Evolutionary conservation across 1,140 invertebrate species (phyloP), one percentile per base, ranked within the genome.

Genomic region (Pygmarrhopalites habei): DNA sequence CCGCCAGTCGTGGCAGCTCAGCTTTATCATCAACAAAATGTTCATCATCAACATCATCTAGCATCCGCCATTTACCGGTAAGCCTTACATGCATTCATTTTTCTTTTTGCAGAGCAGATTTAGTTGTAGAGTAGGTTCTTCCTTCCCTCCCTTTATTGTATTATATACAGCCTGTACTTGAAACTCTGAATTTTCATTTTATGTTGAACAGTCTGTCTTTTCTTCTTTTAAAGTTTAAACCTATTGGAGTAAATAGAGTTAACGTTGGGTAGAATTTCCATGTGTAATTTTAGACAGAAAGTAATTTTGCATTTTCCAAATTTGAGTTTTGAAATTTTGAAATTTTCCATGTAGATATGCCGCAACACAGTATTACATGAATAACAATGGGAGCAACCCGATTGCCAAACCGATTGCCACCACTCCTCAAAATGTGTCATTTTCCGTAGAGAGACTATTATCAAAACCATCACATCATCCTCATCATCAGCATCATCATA

Each of bases 1-100:
- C 56, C 69, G 25, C 69, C 69, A 3, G 64, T 64, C 1, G 61
- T 71, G 0, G 69, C 69, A 19, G 69, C 69, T 19, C 69, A 71
- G 47, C 43, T 71, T 10, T 68, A 67, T 35, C 69, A 71, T 30
- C 69, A 71, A 60, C 62, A 61, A 46, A 58, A 61, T 30, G 59
- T 61, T 43, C 64, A 65, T 23, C 53, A 56, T 41, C 64, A 65
- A 15, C 53, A 56, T 41, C 68, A 71, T 26, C 57, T 68, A 25
- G 69, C 69, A 19, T 70, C 68, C 39, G 69, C 69, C 1, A 71
- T 71, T 57, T 71, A 71, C 51, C 52, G 69, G 69, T 71, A 41
- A 66, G 47, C 30, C 32, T 19, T 28, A 35, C 14, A 10, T 29
- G 51, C 10, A 55, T 55, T 49, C 19, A 19, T 49, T 39, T 17